These are phyloP conservation scores for Ditylenchus dipsaci DNA, from an alignment of 1,140 invertebrate species.

Conservation along the genomic window DNA sequence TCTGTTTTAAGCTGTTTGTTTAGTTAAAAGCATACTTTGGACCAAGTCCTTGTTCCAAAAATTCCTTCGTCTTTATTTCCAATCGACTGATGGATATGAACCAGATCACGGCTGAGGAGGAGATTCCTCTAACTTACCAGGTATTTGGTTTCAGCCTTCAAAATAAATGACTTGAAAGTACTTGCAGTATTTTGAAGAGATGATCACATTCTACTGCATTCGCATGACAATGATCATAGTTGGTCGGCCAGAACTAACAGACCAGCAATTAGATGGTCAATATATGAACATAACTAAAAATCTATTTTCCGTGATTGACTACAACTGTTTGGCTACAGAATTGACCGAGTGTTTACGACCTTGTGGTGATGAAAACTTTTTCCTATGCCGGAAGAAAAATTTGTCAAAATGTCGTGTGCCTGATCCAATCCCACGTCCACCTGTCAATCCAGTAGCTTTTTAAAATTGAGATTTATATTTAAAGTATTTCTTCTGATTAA, in stretches of 20 bases:
- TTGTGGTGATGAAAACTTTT: slow-evolving; percentile 6
- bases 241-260: slow-evolving; percentile 12
- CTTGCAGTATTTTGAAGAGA: slow-evolving; percentile 14
- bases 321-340: slow-evolving; percentile 13
- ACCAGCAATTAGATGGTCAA: not conserved
- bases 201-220: slow-evolving; percentile 8
- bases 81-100: slow-evolving; percentile 30
- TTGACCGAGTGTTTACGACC: slow-evolving; percentile 1
- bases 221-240: slow-evolving; percentile 21
- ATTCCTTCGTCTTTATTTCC: slow-evolving; percentile 35
- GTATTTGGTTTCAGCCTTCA: not conserved
- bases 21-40: slow-evolving; percentile 18
- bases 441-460: not conserved
- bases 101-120: not conserved
- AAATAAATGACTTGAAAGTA: not conserved
- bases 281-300: not conserved
- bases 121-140: not conserved
- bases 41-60: slow-evolving; percentile 6
- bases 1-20: slow-evolving; percentile 9
- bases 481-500: no score
- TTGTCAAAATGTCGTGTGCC: not conserved
- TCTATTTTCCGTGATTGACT: slow-evolving; percentile 2
- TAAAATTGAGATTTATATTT: not conserved
- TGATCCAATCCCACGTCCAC: not conserved
- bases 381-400: slow-evolving; percentile 11